Percentiles rank a stretch among this genome's conserved stretches.
Evolutionary conservation across 1,140 invertebrate genomes (phyloP).

Genomic region (Solen grandis): DNA sequence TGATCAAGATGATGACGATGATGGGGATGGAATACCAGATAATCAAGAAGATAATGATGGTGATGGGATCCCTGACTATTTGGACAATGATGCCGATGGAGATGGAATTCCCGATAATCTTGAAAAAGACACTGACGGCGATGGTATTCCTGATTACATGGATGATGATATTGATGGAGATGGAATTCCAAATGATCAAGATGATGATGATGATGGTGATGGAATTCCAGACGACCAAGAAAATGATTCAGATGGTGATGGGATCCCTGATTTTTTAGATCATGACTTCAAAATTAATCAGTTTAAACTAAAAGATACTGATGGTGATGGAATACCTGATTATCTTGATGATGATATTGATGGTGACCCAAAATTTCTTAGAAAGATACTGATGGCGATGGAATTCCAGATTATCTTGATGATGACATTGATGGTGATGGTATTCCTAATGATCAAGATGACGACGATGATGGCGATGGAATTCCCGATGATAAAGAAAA

Average conservation of each 20-base stretch:
- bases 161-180: conserved; percentile 72
- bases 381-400: conserved; percentile 72
- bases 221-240: conserved; percentile 74
- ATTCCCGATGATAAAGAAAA: conserved; percentile 72
- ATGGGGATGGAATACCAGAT: conserved; percentile 71
- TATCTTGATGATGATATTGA: conserved; percentile 65
- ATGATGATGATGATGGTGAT: conserved; percentile 75
- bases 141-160: conserved; percentile 70
- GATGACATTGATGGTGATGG: conserved; percentile 76
- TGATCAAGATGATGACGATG: conserved; percentile 61
- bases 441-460: conserved; percentile 68
- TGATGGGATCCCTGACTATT: conserved; percentile 68
- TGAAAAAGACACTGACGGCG: conserved; percentile 71
- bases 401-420: conserved; percentile 74
- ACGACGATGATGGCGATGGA: conserved; percentile 71
- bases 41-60: conserved; percentile 67
- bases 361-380: conserved; percentile 71
- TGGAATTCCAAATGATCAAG: conserved; percentile 73
- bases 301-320: conserved; percentile 69
- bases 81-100: conserved; percentile 70
- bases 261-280: conserved; percentile 72
- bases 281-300: no score
- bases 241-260: conserved; percentile 68
- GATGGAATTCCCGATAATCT: conserved; percentile 72
- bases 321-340: conserved; percentile 74